These are phyloP conservation scores for Albula glossodonta DNA, from an alignment of 2,113 vertebrate species.

Conservation along the genomic window DNA sequence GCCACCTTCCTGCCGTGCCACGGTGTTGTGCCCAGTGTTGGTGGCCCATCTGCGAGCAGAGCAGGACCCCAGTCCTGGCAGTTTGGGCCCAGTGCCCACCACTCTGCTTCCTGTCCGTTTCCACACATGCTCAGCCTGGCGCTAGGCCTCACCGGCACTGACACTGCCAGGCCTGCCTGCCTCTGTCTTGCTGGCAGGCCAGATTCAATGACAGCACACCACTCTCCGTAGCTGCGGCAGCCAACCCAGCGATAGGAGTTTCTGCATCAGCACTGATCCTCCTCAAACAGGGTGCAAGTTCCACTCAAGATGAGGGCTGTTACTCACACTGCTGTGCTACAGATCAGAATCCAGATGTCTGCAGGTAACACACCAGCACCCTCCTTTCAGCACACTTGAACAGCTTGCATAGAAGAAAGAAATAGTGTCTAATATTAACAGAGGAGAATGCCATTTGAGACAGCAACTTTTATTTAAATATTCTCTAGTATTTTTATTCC, in stretches of 20 bases:
- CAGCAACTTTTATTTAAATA: not conserved
- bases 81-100: conserved; percentile 20
- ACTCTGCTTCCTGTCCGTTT: conserved; percentile 30
- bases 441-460: not conserved
- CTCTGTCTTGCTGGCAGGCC: conserved; percentile 25
- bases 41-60: conserved; percentile 26
- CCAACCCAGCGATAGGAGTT: conserved; percentile 15
- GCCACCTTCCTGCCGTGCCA: conserved; percentile 22
- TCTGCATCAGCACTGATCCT: not conserved
- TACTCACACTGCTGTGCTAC: not conserved
- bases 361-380: not conserved
- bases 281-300: conserved; percentile 11
- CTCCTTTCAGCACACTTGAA: not conserved
- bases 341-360: not conserved
- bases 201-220: conserved; percentile 20
- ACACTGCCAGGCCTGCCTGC: not conserved
- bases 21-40: conserved; percentile 10
- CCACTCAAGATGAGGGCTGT: not conserved
- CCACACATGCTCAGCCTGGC: conserved; percentile 16
- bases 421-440: not conserved
- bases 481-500: not conserved
- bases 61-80: not conserved
- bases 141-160: not conserved
- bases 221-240: not conserved
- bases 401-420: not conserved